Evolutionary conservation across 2,113 vertebrate species (phyloP).

Genomic region (Protobothrops flavoviridis): DNA sequence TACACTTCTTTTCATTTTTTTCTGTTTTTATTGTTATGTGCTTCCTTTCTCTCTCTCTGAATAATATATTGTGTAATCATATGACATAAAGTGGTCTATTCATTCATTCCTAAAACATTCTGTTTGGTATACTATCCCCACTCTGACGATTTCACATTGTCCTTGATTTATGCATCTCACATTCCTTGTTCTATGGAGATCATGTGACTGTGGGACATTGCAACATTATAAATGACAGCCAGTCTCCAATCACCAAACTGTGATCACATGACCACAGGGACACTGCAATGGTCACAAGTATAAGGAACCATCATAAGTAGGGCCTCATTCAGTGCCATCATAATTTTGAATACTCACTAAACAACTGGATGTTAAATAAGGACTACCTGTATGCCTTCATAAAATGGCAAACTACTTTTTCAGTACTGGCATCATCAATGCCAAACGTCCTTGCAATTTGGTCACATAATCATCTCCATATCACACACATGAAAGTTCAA

Average conservation of each 20-base stretch:
- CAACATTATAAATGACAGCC: neutral
- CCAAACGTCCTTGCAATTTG: neutral
- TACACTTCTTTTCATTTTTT: neutral
- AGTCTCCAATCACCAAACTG: neutral
- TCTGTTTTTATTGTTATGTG: neutral
- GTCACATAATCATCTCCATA: neutral
- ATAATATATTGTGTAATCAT: neutral
- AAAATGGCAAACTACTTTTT: neutral
- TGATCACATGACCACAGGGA: neutral
- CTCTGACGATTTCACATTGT: neutral
- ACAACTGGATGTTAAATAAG: neutral
- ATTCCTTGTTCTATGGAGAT: neutral
- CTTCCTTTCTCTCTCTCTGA: neutral
- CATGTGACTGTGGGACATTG: neutral
- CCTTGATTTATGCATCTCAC: neutral
- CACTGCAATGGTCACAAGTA: neutral
- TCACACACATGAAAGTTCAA: neutral
- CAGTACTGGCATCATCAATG: neutral
- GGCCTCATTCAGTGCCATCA: neutral
- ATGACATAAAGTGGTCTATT: neutral
- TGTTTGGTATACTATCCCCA: neutral
- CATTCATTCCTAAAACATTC: neutral
- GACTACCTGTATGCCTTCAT: neutral
- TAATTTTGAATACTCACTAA: neutral
- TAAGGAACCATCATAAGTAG: neutral